Evolutionary conservation across 2,888 invertebrate species (phyloP).

Genomic region (Patella depressa): DNA sequence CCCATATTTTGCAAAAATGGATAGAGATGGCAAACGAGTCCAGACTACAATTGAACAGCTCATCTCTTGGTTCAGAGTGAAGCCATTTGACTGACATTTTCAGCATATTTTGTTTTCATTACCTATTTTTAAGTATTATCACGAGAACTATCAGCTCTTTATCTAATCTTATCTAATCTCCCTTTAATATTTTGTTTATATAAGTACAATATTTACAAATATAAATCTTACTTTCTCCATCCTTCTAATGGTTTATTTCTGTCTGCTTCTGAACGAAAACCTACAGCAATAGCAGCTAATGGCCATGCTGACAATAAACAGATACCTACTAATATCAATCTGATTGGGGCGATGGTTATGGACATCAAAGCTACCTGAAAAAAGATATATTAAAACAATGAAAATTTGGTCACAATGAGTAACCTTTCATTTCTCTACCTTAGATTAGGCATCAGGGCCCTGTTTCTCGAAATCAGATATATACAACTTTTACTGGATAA

Average conservation of each 20-base stretch:
- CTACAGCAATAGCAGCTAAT: constrained; percentile 85
- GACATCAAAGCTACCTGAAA: constrained; percentile 88
- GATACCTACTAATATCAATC: constrained; percentile 82
- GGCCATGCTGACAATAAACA: constrained; percentile 87
- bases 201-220: not conserved
- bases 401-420: too few species aligned
- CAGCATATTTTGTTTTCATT: too few species aligned
- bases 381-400: constrained; percentile 10
- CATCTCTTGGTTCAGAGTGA: too few species aligned
- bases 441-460: too few species aligned
- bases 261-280: constrained; percentile 85
- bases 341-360: constrained; percentile 85
- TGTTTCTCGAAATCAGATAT: too few species aligned
- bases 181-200: not conserved
- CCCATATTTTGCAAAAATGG: not conserved
- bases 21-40: not conserved
- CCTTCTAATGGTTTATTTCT: constrained; percentile 84
- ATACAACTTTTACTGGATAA: too few species aligned
- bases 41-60: too few species aligned
- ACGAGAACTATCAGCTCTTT: too few species aligned
- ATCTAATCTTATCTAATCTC: not conserved
- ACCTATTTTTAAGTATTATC: too few species aligned
- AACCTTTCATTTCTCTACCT: too few species aligned
- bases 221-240: constrained; percentile 85
- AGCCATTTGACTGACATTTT: too few species aligned